Evolutionary conservation across 2,113 vertebrate genomes (phyloP).

Genomic region (Ptychochromis oligacanthus): DNA sequence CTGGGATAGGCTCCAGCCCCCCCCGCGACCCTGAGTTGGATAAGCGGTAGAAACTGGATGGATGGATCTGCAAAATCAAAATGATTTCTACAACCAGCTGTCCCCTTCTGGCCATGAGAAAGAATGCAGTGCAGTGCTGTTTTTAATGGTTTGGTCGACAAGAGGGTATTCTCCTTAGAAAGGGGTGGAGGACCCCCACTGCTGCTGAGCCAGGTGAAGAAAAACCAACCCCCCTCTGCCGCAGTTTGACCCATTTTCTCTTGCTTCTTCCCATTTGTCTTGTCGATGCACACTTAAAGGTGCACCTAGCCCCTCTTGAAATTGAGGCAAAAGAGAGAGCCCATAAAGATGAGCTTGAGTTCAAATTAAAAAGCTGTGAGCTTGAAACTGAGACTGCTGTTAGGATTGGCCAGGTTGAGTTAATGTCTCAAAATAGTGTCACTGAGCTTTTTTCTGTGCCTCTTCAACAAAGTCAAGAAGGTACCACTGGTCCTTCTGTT

Average conservation of each 20-base stretch:
- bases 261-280: not conserved
- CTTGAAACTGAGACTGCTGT: not conserved
- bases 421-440: rapidly evolving
- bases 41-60: too few species aligned
- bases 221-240: not conserved
- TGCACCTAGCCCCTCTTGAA: not conserved
- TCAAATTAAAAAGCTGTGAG: not conserved
- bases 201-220: not conserved
- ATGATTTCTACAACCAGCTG: not conserved
- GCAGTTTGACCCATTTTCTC: not conserved
- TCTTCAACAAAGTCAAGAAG: not conserved
- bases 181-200: not conserved
- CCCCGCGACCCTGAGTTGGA: too few species aligned
- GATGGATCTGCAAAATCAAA: rapidly evolving
- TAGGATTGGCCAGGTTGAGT: not conserved
- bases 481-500: not conserved
- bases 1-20: too few species aligned
- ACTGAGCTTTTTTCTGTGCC: not conserved
- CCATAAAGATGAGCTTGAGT: not conserved
- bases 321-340: not conserved
- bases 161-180: not conserved
- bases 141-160: not conserved
- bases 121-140: not conserved
- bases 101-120: rapidly evolving
- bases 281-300: not conserved